Conservation (phyloP, 2,888 invertebrate species). For the Platycheirus rosarum region DNA sequence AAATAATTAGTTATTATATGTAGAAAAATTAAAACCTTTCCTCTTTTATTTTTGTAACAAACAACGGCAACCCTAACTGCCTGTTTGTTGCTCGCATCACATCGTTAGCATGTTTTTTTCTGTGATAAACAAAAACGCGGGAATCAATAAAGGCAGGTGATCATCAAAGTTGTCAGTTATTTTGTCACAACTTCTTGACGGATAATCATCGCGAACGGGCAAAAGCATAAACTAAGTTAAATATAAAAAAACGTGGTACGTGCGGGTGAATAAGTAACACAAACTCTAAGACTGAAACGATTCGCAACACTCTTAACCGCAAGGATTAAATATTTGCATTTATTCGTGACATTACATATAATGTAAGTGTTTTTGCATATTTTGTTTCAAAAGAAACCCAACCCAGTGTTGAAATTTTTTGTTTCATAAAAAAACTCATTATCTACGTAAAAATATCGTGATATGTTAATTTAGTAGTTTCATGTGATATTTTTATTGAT, state of each 20-base stretch:
- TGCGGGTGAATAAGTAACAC: constrained; percentile 26
- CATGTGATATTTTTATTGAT: constrained; percentile 36
- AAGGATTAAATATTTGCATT: constrained; percentile 14
- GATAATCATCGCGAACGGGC: constrained; percentile 64
- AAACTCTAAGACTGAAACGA: constrained; percentile 18
- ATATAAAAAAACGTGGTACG: constrained; percentile 5
- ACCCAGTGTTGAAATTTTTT: background rate
- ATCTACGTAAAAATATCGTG: constrained; percentile 24
- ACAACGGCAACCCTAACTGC: background rate
- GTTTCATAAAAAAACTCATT: background rate
- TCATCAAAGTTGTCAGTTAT: constrained; percentile 49
- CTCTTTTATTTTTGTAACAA: too few species aligned
- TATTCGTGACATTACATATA: constrained; percentile 24
- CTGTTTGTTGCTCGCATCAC: background rate
- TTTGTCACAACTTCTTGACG: constrained; percentile 68
- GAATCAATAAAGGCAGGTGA: constrained; percentile 69
- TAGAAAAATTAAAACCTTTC: too few species aligned
- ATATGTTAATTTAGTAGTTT: constrained; percentile 45
- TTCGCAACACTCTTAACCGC: background rate
- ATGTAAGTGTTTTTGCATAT: constrained; percentile 56
- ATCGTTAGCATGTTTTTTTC: background rate
- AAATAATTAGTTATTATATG: too few species aligned
- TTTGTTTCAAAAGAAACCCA: constrained; percentile 6
- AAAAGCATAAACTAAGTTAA: background rate
- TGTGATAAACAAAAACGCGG: constrained; percentile 13